Evolutionary conservation across 1,140 invertebrate genomes (phyloP).

Genomic region (Pseudobourletiella spinata): DNA sequence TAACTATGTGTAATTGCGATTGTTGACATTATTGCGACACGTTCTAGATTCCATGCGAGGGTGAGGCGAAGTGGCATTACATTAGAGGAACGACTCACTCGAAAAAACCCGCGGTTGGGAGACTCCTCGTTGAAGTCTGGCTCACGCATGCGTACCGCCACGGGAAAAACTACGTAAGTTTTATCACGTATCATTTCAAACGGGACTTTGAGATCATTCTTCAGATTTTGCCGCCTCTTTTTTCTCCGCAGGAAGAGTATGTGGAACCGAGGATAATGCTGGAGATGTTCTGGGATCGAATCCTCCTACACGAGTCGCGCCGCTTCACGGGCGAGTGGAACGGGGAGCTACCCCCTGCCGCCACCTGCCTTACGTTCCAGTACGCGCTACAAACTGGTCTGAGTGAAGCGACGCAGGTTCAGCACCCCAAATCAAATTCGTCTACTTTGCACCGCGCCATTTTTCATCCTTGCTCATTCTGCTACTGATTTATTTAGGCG

Average conservation of each 20-base stretch:
- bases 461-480: no score
- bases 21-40: not conserved
- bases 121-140: constrained; percentile 27
- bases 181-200: not conserved
- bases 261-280: constrained; percentile 23
- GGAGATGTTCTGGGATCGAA: constrained; percentile 24
- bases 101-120: constrained; percentile 13
- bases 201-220: not conserved
- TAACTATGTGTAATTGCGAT: no score
- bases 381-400: constrained; percentile 31
- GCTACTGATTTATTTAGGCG: constrained; percentile 5
- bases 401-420: constrained; percentile 26
- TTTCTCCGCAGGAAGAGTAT: constrained; percentile 17
- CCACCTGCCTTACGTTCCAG: constrained; percentile 28
- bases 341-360: constrained; percentile 25
- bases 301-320: constrained; percentile 15
- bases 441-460: no score
- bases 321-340: constrained; percentile 12
- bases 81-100: constrained; percentile 15
- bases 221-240: no score
- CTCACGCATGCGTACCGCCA: constrained; percentile 27
- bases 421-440: no score
- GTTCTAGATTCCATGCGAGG: constrained; percentile 27
- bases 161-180: constrained; percentile 24
- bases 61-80: constrained; percentile 16